A percentile compares a stretch with the other conserved stretches of the same genome.
These are phyloP conservation scores for Pyxicephalus adspersus DNA, from an alignment of 2,113 vertebrate genomes.

Conservation along the genomic window DNA sequence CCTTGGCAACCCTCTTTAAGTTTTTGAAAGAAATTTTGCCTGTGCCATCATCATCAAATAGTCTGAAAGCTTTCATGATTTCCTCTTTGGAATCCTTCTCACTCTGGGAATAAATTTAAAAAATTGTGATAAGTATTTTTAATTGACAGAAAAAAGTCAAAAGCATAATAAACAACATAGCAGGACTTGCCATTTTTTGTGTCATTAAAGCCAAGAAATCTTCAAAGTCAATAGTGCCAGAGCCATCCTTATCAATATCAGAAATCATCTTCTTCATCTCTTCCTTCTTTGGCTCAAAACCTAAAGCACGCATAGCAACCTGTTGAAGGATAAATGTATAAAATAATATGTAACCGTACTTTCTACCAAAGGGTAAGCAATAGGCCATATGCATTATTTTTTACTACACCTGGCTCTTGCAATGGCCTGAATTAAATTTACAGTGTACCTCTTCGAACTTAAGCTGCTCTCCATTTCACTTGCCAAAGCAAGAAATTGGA, in stretches of 20 bases:
- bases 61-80: constrained; percentile 89
- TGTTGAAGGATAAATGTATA: constrained; percentile 59
- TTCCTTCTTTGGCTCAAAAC: constrained; percentile 95
- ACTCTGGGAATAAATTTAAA: constrained; percentile 68
- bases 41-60: constrained; percentile 91
- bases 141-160: neutral
- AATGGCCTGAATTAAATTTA: too few relatives aligned
- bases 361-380: too few relatives aligned
- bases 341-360: too few relatives aligned
- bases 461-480: too few relatives aligned
- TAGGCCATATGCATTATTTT: too few relatives aligned
- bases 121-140: neutral
- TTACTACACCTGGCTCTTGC: too few relatives aligned
- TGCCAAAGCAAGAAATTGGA: too few relatives aligned
- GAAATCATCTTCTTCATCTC: constrained; percentile 90
- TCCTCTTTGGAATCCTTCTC: constrained; percentile 94
- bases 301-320: constrained; percentile 91
- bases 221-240: constrained; percentile 81
- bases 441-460: too few relatives aligned
- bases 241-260: constrained; percentile 85
- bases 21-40: constrained; percentile 93
- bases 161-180: neutral
- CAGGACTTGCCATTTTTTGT: constrained; percentile 84
- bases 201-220: constrained; percentile 90
- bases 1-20: constrained; percentile 88